These are phyloP conservation scores for Ephialtes manifestator DNA, from an alignment of 2,888 invertebrate species.

Conservation along the genomic window DNA sequence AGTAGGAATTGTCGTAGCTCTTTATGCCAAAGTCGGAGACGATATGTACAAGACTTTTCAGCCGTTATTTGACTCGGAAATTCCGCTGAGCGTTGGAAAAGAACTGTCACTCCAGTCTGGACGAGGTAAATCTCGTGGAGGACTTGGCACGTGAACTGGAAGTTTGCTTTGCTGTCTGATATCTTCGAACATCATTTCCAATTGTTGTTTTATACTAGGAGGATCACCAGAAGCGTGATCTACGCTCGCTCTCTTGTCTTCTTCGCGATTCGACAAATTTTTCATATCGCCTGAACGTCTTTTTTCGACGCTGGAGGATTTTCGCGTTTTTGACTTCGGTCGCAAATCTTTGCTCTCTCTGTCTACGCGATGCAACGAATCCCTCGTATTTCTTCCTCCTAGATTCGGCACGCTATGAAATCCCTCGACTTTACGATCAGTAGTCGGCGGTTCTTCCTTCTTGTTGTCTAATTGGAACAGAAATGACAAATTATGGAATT, in stretches of 20 bases:
- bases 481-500: neutral
- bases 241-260: slow-evolving; percentile 3
- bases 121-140: slow-evolving; percentile 76
- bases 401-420: slow-evolving; percentile 60
- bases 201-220: slow-evolving; percentile 74
- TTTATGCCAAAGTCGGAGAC: no score
- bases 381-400: slow-evolving; percentile 17
- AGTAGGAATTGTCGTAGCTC: neutral
- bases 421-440: slow-evolving; percentile 53
- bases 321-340: slow-evolving; percentile 48
- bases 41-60: slow-evolving; percentile 41
- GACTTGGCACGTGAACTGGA: slow-evolving; percentile 77
- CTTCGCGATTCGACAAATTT: slow-evolving; percentile 24
- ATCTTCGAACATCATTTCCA: slow-evolving; percentile 77
- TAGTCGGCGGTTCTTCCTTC: slow-evolving; percentile 11
- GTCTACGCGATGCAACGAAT: slow-evolving; percentile 23
- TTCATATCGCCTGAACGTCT: slow-evolving; percentile 6
- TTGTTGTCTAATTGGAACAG: slow-evolving; percentile 39
- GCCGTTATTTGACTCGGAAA: slow-evolving; percentile 74
- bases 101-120: slow-evolving; percentile 80
- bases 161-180: slow-evolving; percentile 75
- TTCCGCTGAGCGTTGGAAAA: slow-evolving; percentile 77
- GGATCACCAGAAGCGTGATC: slow-evolving; percentile 58
- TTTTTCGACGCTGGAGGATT: slow-evolving; percentile 51
- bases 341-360: slow-evolving; percentile 26